A percentile compares a stretch with the other conserved stretches of the same genome.
Evolutionary conservation across 2,888 invertebrate species (phyloP).

Genomic region (Laothoe populi): DNA sequence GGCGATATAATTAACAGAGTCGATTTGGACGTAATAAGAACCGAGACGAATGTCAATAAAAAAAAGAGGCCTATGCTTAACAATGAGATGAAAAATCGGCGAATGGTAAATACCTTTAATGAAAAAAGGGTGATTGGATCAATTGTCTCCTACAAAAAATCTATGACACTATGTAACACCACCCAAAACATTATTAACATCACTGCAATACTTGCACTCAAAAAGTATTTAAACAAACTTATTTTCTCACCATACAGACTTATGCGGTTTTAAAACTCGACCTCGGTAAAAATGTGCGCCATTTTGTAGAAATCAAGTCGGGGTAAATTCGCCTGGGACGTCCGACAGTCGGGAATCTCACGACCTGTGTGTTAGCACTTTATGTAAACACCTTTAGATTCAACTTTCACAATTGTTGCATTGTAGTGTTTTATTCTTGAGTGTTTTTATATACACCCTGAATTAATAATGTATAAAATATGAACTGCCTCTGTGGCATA

Average conservation of each 20-base stretch:
- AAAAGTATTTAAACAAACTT: background rate
- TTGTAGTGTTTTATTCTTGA: background rate
- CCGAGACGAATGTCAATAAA: no score
- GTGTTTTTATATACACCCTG: background rate
- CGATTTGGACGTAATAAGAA: no score
- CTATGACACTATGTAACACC: no score
- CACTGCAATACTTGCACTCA: background rate
- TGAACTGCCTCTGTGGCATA: no score
- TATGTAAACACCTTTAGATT: conserved; percentile 9
- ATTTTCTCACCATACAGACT: background rate
- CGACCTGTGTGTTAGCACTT: conserved; percentile 8
- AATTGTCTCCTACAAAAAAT: no score
- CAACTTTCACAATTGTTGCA: background rate
- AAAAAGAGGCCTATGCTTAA: no score
- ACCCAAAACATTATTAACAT: background rate
- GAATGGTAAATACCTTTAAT: no score
- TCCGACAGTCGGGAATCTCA: conserved; percentile 1
- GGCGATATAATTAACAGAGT: no score
- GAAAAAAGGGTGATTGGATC: no score
- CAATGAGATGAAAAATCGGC: no score
- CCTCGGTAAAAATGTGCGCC: background rate
- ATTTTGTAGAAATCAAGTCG: conserved; percentile 12
- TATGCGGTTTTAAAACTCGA: background rate
- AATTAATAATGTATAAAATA: no score
- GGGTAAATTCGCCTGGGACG: background rate